Evolutionary conservation across 2,888 invertebrate genomes (phyloP), one percentile per base, ranked within the genome.

Genomic region (Mycogona germanica): DNA sequence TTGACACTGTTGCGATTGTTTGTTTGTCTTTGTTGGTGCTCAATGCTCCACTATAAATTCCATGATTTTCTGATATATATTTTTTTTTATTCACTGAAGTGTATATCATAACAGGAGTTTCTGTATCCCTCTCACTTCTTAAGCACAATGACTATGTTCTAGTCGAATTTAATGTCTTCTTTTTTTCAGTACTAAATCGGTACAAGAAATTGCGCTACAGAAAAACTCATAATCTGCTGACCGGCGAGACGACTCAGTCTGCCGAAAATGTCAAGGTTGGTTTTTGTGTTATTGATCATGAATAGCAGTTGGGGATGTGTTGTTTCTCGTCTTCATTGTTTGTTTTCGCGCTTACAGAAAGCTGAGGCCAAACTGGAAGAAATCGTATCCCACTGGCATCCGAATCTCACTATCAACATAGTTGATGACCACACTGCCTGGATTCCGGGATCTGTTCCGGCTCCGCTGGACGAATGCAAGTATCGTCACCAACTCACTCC

Each of bases 311-410:
- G n/a, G n/a, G n/a, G n/a, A n/a, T n/a, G n/a, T 42, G 14, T 29
- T n/a, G n/a, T n/a, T n/a, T n/a, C n/a, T n/a, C n/a, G n/a, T n/a
- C n/a, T n/a, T n/a, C n/a, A n/a, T n/a, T n/a, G n/a, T n/a, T n/a
- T n/a, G n/a, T n/a, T n/a, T 45, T 23, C 29, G n/a, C 19, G 30
- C n/a, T n/a, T n/a, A 23, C 74, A 77, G 70, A 84, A 87, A 76
- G 79, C 82, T 35, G 82, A 84, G 64, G 76, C 79, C 51, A 73
- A 82, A 66, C 81, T 80, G 64, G 84, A 84, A 64, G 92, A 95
- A 72, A 84, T 97, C 55, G 76, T 97, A 0, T 95, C 96, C 2
- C 96, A 96, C 70, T 99, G 98, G 97, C 98, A 99, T 77, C 95
- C 96, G 3, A 99, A 99, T 73, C 71, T 98, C 64, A 98, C 98